Evolutionary conservation across 2,888 invertebrate genomes (phyloP).

Genomic region (Phortica magna): DNA sequence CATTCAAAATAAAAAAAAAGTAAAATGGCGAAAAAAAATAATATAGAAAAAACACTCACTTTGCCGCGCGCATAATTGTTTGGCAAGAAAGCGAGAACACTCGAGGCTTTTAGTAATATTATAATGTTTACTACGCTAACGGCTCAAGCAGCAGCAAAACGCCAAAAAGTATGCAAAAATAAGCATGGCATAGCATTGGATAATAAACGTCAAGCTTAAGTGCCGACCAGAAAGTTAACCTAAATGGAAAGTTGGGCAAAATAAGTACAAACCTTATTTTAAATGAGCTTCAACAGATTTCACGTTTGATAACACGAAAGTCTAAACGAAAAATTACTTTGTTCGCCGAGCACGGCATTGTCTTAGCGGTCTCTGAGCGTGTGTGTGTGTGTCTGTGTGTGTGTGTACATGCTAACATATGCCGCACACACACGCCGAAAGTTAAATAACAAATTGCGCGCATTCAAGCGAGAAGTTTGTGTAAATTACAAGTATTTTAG

Average conservation of each 20-base stretch:
- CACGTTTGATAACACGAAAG: neutral
- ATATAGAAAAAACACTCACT: neutral
- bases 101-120: neutral
- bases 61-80: slow-evolving; percentile 22
- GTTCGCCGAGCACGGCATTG: too few species aligned
- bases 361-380: too few species aligned
- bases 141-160: neutral
- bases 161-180: neutral
- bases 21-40: too few species aligned
- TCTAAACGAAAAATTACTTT: neutral
- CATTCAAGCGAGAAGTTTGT: slow-evolving; percentile 13
- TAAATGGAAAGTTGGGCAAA: neutral
- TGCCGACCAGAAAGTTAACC: slow-evolving; percentile 15
- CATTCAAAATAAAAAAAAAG: neutral
- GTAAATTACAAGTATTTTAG: slow-evolving; percentile 10
- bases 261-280: neutral
- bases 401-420: neutral
- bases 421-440: neutral
- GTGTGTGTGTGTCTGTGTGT: neutral
- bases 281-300: neutral
- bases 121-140: neutral
- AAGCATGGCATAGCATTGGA: neutral
- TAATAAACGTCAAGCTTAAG: slow-evolving; percentile 12
- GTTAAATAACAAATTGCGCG: neutral
- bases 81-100: neutral